Evolutionary conservation across 1,140 invertebrate genomes (phyloP).

Genomic region (Zophobas atratus): DNA sequence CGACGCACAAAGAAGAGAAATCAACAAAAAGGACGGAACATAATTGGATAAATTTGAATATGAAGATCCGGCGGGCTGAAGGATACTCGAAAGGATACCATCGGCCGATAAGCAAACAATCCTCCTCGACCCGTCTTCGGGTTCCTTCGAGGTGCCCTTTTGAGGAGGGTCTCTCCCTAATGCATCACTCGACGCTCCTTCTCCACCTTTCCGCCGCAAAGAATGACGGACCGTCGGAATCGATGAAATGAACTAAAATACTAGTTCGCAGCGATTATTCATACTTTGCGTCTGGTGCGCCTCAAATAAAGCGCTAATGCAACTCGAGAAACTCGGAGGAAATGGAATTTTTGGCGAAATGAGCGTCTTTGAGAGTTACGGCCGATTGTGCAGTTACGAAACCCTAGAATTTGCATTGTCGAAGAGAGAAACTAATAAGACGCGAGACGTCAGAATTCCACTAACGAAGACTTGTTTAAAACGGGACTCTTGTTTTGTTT

Average conservation of each 20-base stretch:
- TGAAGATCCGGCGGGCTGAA: not conserved
- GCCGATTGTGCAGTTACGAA: not conserved
- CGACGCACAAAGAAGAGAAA: conserved; percentile 1
- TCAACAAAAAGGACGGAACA: conserved; percentile 23
- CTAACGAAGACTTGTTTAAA: not conserved
- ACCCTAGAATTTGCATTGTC: conserved; percentile 17
- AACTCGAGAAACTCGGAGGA: conserved; percentile 3
- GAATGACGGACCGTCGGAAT: not conserved
- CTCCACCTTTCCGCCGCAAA: not conserved
- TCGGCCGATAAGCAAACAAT: conserved; percentile 31
- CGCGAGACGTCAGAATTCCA: not conserved
- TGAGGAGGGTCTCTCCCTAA: conserved; percentile 3
- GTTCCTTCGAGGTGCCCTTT: conserved; percentile 23
- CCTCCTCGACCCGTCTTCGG: conserved; percentile 24
- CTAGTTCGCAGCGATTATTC: conserved; percentile 12
- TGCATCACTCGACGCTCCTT: conserved; percentile 16
- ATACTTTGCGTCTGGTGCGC: conserved; percentile 1
- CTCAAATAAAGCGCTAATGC: conserved; percentile 17
- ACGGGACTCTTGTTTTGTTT: not conserved
- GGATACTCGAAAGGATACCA: conserved; percentile 29
- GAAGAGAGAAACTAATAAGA: not conserved
- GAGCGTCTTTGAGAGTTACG: not conserved
- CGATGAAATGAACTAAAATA: conserved; percentile 24
- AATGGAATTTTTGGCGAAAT: conserved; percentile 20
- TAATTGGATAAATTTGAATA: conserved; percentile 40